Evolutionary conservation across 2,113 vertebrate species (phyloP).

Genomic region (Cavia porcellus): DNA sequence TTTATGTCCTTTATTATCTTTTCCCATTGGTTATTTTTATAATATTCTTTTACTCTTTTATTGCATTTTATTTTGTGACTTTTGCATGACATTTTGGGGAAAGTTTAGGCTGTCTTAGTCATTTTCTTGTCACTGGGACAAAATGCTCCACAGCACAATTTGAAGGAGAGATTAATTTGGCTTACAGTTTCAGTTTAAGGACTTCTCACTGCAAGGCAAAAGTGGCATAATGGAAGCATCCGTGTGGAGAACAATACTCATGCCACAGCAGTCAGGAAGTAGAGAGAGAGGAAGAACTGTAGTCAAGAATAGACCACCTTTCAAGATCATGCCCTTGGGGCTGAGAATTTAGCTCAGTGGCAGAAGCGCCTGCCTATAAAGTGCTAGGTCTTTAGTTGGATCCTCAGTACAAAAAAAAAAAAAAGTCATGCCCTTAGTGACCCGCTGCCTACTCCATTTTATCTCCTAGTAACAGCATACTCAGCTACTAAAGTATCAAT

Average conservation of each 20-base stretch:
- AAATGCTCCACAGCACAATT: not conserved
- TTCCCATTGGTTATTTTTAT: constrained; percentile 41
- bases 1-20: constrained; percentile 25
- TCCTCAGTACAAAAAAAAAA: too few species aligned
- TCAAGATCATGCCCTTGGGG: not conserved
- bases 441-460: not conserved
- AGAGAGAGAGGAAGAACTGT: not conserved
- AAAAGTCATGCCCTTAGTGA: not conserved
- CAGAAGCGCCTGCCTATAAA: too few species aligned
- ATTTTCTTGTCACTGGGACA: not conserved
- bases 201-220: not conserved
- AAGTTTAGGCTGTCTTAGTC: not conserved
- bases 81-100: not conserved
- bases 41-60: constrained; percentile 15
- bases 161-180: not conserved
- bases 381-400: too few species aligned
- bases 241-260: not conserved
- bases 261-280: not conserved
- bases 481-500: not conserved
- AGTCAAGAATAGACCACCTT: not conserved
- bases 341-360: too few species aligned
- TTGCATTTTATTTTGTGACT: not conserved
- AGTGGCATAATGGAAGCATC: not conserved
- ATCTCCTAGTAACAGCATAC: not conserved
- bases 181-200: not conserved